Evolutionary conservation across 2,113 vertebrate genomes (phyloP), one percentile per base, ranked within the genome.

Genomic region (Fregata magnificens): DNA sequence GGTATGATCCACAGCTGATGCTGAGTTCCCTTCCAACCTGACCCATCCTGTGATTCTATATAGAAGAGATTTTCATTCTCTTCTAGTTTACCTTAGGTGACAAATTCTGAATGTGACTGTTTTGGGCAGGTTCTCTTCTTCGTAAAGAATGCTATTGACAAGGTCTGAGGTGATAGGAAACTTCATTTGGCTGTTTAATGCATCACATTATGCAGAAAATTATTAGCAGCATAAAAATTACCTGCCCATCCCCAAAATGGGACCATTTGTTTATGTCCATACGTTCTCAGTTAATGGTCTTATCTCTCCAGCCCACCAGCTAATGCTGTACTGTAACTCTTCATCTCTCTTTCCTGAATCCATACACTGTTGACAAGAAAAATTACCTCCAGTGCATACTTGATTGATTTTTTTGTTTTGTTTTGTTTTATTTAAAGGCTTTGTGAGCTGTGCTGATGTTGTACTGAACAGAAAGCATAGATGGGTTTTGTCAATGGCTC

Each of bases 161-260:
- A 61, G 9, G 15, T 77, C 52, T 62, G 29, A 67, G 13, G 6
- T 76, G 20, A 59, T 15, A 67, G n/a, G 6, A 88, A 90, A 50
- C 6, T 67, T 88, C 19, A 82, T 80, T 90, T 88, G 32, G n/a
- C 7, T 78, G 25, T 53, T 81, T 84, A 71, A 79, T 71, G 25
- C 8, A 79, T 45, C 2, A 4, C 13, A 66, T 71, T 82, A 63
- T 32, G 7, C n/a, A 72, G 26, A 88, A 81, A 92, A 92, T 76
- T 58, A 72, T 45, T 85, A 61, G 72, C 29, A 55, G 4, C 8
- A 61, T 56, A 81, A 86, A 86, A 83, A 83, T 86, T 62, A 66
- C 66, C 40, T 81, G 4, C 3, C 21, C 25, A n/a, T 28, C 9
- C 17, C n/a, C 26, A 13, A 80, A 81, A 61, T 0, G 3, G 7